Conservation (phyloP, 2,113 vertebrate species). For the Hepsetus odoe region DNA sequence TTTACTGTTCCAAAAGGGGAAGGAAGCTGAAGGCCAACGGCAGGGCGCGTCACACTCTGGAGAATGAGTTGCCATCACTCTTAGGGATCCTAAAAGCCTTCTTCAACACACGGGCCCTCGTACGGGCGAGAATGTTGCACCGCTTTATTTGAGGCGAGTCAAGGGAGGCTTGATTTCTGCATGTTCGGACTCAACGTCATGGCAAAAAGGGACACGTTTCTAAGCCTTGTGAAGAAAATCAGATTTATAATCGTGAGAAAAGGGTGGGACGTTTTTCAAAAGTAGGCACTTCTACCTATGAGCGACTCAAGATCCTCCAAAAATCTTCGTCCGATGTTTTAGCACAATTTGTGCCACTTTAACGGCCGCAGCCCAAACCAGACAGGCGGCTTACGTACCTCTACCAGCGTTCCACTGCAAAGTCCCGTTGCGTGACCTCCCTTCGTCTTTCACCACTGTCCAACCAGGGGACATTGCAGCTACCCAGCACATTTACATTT, state of each 20-base stretch:
- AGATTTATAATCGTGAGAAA: neutral
- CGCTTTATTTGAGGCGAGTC: slow-evolving; percentile 11
- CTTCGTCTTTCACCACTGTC: slow-evolving; percentile 14
- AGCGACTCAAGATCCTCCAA: neutral
- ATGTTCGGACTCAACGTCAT: neutral
- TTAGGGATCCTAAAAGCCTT: slow-evolving; percentile 7
- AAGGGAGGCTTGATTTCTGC: neutral
- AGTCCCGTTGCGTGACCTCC: neutral
- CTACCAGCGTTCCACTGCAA: slow-evolving; percentile 12
- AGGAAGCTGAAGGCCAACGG: neutral
- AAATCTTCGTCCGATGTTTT: neutral
- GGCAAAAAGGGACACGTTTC: neutral
- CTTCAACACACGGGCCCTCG: slow-evolving; percentile 1
- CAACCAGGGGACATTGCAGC: slow-evolving; percentile 36
- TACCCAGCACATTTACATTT: too few species aligned
- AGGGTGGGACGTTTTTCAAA: too few species aligned
- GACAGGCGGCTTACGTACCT: neutral
- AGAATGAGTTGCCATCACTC: neutral
- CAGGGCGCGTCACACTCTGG: neutral
- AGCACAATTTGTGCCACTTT: neutral
- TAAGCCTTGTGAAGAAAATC: neutral
- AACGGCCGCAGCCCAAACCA: neutral
- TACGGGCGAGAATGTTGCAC: slow-evolving; percentile 8
- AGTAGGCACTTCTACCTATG: neutral
- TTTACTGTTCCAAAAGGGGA: neutral